These are phyloP conservation scores for Orthonyx spaldingii DNA, from an alignment of 2,113 vertebrate species.

Conservation along the genomic window DNA sequence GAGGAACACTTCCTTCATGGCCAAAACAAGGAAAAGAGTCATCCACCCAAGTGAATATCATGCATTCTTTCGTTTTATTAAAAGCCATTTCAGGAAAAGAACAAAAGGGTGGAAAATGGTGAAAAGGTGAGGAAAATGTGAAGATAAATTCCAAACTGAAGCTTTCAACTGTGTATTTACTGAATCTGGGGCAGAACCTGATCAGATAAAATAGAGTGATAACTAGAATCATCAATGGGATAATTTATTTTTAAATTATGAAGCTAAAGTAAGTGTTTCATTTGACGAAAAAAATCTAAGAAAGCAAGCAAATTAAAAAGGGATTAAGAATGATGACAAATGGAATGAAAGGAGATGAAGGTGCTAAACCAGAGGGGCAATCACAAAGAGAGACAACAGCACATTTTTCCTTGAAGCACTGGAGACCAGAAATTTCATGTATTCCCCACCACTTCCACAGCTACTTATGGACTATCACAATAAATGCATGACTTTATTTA, in stretches of 20 bases:
- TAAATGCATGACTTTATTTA: background rate
- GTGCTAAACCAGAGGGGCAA: background rate
- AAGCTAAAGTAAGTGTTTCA: background rate
- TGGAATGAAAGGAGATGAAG: background rate
- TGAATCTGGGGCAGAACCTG: background rate
- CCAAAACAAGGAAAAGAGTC: background rate
- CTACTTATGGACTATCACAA: background rate
- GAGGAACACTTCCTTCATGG: background rate
- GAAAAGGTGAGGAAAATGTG: background rate
- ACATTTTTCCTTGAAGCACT: background rate
- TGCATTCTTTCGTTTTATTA: background rate
- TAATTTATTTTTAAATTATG: accelerated
- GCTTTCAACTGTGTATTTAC: background rate
- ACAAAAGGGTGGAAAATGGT: background rate
- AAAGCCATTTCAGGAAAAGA: background rate
- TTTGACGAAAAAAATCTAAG: background rate
- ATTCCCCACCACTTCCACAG: background rate
- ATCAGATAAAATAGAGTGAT: background rate
- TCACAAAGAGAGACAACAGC: background rate
- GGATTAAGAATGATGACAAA: background rate
- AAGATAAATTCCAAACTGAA: background rate
- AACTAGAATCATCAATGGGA: background rate
- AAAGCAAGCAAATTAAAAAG: background rate
- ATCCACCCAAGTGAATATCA: background rate
- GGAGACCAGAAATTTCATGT: background rate